These are phyloP conservation scores for Scaptodrosophila lebanonensis DNA, from an alignment of 1,140 invertebrate genomes.

Conservation along the genomic window DNA sequence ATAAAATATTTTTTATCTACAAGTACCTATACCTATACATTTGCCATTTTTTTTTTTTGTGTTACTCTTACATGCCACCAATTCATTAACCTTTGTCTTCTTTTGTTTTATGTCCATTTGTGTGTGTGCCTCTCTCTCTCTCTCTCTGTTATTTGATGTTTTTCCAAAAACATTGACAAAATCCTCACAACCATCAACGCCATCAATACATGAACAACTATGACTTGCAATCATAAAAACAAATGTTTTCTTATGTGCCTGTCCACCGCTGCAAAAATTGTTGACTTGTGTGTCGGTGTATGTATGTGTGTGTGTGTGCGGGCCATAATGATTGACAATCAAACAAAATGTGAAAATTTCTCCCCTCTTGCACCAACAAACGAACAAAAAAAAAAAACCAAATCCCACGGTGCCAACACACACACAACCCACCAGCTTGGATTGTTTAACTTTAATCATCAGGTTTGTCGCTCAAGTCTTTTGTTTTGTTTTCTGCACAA, in stretches of 20 bases:
- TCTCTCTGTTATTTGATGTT: constrained; percentile 34
- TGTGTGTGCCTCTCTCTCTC: constrained; percentile 19
- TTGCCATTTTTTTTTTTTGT: not conserved
- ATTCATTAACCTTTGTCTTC: constrained; percentile 59
- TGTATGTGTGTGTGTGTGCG: no score
- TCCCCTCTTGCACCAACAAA: constrained; percentile 32
- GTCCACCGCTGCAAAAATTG: no score
- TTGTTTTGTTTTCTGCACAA: constrained; percentile 54
- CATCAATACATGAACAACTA: no score
- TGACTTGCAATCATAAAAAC: not conserved
- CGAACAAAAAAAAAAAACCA: constrained; percentile 33
- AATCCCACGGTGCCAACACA: no score
- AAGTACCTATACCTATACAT: not conserved
- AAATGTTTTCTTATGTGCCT: no score
- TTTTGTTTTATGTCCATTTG: constrained; percentile 36
- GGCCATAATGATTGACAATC: constrained; percentile 15
- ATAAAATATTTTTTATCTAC: no score
- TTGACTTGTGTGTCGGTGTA: no score
- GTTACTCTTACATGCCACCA: constrained; percentile 25
- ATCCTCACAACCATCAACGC: no score
- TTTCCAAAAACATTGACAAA: constrained; percentile 5
- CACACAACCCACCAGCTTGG: constrained; percentile 62
- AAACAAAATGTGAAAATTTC: constrained; percentile 45
- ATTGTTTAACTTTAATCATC: constrained; percentile 77
- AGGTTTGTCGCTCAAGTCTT: constrained; percentile 77